These are phyloP conservation scores for Cephus rjabovi DNA, from an alignment of 2,888 invertebrate genomes.

Conservation along the genomic window DNA sequence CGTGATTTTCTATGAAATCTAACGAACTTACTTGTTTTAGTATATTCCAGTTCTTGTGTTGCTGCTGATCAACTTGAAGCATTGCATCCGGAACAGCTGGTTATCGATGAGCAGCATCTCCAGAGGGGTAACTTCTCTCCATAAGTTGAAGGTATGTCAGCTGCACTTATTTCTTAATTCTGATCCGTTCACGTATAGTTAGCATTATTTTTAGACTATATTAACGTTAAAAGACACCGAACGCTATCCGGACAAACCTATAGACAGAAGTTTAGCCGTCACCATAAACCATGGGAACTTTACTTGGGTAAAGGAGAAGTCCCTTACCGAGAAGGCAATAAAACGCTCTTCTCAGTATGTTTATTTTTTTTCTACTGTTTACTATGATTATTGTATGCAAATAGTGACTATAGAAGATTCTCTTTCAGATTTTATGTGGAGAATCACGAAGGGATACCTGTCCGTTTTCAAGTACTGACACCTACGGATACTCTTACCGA, in stretches of 20 bases:
- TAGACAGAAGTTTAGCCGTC: slow-evolving; percentile 65
- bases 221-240: slow-evolving; percentile 66
- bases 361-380: neutral
- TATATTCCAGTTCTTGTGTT: slow-evolving; percentile 42
- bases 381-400: neutral
- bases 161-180: neutral
- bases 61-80: slow-evolving; percentile 43
- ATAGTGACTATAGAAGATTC: neutral
- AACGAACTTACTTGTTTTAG: slow-evolving; percentile 24
- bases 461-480: slow-evolving; percentile 21
- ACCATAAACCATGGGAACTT: slow-evolving; percentile 67
- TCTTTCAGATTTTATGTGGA: slow-evolving; percentile 36
- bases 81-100: slow-evolving; percentile 46
- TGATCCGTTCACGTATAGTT: slow-evolving; percentile 16
- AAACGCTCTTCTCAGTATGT: slow-evolving; percentile 24
- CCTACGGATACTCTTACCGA: slow-evolving; percentile 35
- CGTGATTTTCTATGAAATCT: neutral
- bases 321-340: slow-evolving; percentile 17
- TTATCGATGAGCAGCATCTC: slow-evolving; percentile 49
- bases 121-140: slow-evolving; percentile 45
- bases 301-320: slow-evolving; percentile 56
- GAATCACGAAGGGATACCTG: slow-evolving; percentile 25
- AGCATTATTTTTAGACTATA: slow-evolving; percentile 49
- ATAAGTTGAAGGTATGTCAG: slow-evolving; percentile 46
- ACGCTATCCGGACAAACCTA: slow-evolving; percentile 61